phyloP scores from a whole-genome alignment of 2,797 vertebrate genomes.

The Danio tinwini region DNA sequence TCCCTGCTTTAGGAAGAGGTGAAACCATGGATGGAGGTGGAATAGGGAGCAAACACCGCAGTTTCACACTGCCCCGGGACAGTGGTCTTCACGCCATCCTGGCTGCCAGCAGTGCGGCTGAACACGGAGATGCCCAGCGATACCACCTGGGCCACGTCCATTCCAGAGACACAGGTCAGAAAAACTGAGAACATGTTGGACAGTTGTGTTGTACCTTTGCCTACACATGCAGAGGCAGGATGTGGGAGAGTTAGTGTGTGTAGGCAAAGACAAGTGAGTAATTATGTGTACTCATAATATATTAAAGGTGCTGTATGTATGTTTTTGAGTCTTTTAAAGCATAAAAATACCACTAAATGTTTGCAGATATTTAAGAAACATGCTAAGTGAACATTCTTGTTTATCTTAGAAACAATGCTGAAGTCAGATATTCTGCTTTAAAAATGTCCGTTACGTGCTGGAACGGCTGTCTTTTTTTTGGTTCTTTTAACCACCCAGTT shows the following conservation, averaged over 20 bases:
- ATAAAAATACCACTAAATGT: too few relatives aligned
- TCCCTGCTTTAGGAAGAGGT: constrained; percentile 69
- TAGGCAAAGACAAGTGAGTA: neutral
- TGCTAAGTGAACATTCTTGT: too few relatives aligned
- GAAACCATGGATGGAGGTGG: constrained; percentile 54
- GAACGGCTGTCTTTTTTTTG: too few relatives aligned
- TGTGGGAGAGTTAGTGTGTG: neutral
- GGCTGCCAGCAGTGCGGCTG: constrained; percentile 80
- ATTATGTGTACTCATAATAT: neutral
- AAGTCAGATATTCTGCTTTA: too few relatives aligned
- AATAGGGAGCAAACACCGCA: constrained; percentile 88
- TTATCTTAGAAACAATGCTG: too few relatives aligned
- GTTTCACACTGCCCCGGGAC: constrained; percentile 95
- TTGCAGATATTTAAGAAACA: too few relatives aligned
- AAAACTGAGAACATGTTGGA: neutral
- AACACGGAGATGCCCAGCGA: constrained; percentile 80
- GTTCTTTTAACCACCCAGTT: too few relatives aligned
- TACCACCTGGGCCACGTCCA: constrained; percentile 83
- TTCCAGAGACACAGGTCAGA: constrained; percentile 59
- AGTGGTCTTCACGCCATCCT: constrained; percentile 94
- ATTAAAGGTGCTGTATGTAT: neutral
- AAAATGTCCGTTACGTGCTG: too few relatives aligned
- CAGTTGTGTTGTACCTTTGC: neutral
- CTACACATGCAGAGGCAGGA: neutral
- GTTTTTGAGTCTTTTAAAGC: too few relatives aligned